A percentile compares a stretch with the other conserved stretches of the same genome.
Evolutionary conservation across 2,113 vertebrate genomes (phyloP).

Genomic region (Eira barbara): DNA sequence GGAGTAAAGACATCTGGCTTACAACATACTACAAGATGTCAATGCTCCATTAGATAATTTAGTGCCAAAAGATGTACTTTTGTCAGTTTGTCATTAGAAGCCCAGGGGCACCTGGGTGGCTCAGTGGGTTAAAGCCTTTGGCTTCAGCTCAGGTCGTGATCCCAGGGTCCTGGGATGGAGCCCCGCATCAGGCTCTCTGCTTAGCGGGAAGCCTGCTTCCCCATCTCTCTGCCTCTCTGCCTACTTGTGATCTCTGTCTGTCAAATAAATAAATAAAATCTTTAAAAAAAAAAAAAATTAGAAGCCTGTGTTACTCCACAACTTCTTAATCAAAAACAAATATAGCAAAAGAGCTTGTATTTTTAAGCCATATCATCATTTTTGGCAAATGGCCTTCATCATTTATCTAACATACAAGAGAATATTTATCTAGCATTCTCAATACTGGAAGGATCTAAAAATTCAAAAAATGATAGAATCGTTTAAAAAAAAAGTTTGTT

Average conservation of each 20-base stretch:
- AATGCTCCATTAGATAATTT: background rate
- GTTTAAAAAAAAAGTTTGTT: background rate
- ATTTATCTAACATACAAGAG: slow-evolving; percentile 9
- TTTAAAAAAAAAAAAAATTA: background rate
- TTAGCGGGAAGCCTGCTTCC: too few relatives aligned
- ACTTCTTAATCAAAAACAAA: slow-evolving; percentile 17
- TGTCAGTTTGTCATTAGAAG: background rate
- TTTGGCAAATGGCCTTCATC: slow-evolving; percentile 5
- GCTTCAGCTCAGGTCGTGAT: too few relatives aligned
- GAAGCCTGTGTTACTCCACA: background rate
- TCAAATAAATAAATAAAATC: too few relatives aligned
- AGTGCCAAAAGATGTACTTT: background rate
- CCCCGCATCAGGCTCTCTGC: too few relatives aligned
- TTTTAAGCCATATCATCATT: slow-evolving; percentile 21
- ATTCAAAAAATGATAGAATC: background rate
- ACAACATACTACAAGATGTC: background rate
- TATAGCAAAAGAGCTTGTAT: background rate
- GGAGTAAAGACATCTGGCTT: background rate
- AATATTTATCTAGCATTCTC: slow-evolving; percentile 8
- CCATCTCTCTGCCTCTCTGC: too few relatives aligned
- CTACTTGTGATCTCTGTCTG: too few relatives aligned
- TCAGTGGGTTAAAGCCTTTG: too few relatives aligned
- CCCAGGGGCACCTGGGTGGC: background rate
- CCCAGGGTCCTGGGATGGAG: too few relatives aligned
- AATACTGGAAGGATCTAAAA: background rate